Evolutionary conservation across 2,113 vertebrate species (phyloP), one percentile per base, ranked within the genome.

Genomic region (Phrynosoma blainvillii): DNA sequence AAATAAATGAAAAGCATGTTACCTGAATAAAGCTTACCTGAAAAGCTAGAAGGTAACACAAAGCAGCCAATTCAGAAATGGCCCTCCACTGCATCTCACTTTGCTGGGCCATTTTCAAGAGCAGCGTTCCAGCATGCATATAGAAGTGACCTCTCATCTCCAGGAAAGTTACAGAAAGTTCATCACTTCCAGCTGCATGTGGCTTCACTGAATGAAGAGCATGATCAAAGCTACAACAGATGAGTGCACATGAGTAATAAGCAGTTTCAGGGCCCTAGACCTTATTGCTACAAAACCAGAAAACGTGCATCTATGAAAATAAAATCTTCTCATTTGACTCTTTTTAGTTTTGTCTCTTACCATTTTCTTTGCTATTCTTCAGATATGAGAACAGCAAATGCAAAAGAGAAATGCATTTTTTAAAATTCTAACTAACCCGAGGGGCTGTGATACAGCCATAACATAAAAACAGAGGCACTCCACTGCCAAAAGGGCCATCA

Each of bases 101-200:
- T 52, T 98, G 96, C 87, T 97, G 96, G 65, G 97, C 98, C 97
- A 98, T 97, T 96, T 99, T 99, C 95, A 99, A 92, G 40, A 99
- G 96, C 87, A 98, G 94, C 14, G 97, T 98, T 66, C 97, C 99
- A 79, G 98, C 96, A 84, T 98, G 97, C 96, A 99, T 93, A 95
- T 99, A 99, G 6, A 99, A 97, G 90, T 99, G 99, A 76, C 97
- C 99, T 90, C 96, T 97, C 96, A 98, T 97, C 95, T 99, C 99
- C 87, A 94, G 88, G 90, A 98, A 98, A 36, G 97, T 94, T 89
- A 97, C 96, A 84, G 94, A 96, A 30, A 99, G 94, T 30, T 99
- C 98, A 1, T 99, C 98, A 68, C 94, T 94, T 47, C 84, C 95
- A 52, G 54, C 88, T 77, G 96, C 96, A 2, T 95, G 92, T 0